Base-by-base conservation (phyloP, 2,113 vertebrate genomes). In the Ivindomyrus marchei region DNA sequence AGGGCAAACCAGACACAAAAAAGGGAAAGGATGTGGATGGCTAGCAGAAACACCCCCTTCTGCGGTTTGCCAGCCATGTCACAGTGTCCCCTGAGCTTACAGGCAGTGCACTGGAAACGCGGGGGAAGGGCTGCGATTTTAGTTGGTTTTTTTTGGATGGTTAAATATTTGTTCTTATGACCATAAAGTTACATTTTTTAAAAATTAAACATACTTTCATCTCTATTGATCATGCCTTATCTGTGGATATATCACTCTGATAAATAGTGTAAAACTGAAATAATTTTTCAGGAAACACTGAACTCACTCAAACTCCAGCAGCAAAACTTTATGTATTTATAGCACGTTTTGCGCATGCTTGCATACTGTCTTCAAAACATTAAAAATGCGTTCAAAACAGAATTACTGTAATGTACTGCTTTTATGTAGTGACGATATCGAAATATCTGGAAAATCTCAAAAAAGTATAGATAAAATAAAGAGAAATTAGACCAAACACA, bases 51-150 rank as follows among this genome's bases (percentile, higher is more conserved):
- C 77, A 58, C 31, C 36, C 52, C 47, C 49, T 80, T 42, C 89
- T 89, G 89, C 50, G 10, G 42, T 89, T 62, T 62, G 42, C 58
- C 89, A 89, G 36, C 31, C 21, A 1, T 84, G 89, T 85, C 80
- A 62, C 7, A 4, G 52, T 24, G 52, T 89, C 19, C 49, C 42
- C 62, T 74, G 88, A 49, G 9, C 74, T 17, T 17, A 31, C 36
- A 56, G 88, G 31, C 19, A 53, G 86, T 27, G 8, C 21, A 19
- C 74, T 39, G 36, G 15, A 42, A 80, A 42, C 2, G 36, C 4
- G 3, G 74, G 70, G 15, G 31, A 42, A 42, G 36, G 74, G 36
- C 31, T 15, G 36, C 36, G 1, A 70, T 70, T 31, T 70, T 70
- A 13, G 45, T 86, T 11, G 3, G 1, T 17, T 49, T 17, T 15